Percentiles rank a stretch among this genome's conserved stretches.
Conservation (phyloP, 1,140 invertebrate species). For the Liolophura sinensis region DNA sequence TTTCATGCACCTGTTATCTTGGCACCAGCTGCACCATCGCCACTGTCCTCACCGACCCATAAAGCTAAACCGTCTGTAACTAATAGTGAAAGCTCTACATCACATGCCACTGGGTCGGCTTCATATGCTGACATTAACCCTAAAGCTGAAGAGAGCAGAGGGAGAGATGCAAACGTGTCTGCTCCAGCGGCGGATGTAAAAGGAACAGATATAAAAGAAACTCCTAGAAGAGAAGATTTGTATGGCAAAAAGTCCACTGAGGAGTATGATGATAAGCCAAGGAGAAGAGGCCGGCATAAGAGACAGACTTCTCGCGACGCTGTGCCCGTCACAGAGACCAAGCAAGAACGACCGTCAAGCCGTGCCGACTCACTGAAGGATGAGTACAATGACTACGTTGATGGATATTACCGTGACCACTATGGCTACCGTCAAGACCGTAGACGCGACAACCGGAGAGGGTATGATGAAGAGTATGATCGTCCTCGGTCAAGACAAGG, state of each 20-base stretch:
- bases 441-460: slow-evolving; percentile 43
- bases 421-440: slow-evolving; percentile 27
- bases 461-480: slow-evolving; percentile 35
- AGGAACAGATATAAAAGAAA: too few relatives aligned
- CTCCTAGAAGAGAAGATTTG: too few relatives aligned
- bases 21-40: slow-evolving; percentile 38
- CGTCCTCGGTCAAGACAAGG: slow-evolving; percentile 10
- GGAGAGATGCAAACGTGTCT: too few relatives aligned
- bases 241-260: too few relatives aligned
- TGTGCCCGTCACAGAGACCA: too few relatives aligned
- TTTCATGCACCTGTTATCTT: slow-evolving; percentile 35
- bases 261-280: too few relatives aligned
- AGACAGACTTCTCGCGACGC: too few relatives aligned
- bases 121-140: too few relatives aligned
- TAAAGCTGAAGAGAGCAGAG: too few relatives aligned
- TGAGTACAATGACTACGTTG: slow-evolving; percentile 7
- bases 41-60: not conserved
- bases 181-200: too few relatives aligned
- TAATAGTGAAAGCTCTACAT: not conserved
- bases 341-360: slow-evolving; percentile 17
- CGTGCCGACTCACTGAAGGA: slow-evolving; percentile 12
- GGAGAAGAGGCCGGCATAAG: too few relatives aligned
- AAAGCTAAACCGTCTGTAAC: not conserved
- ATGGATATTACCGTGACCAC: slow-evolving; percentile 6
- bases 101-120: too few relatives aligned